Conservation (phyloP, 2,113 vertebrate genomes). For the Ceyx margarethae region DNA sequence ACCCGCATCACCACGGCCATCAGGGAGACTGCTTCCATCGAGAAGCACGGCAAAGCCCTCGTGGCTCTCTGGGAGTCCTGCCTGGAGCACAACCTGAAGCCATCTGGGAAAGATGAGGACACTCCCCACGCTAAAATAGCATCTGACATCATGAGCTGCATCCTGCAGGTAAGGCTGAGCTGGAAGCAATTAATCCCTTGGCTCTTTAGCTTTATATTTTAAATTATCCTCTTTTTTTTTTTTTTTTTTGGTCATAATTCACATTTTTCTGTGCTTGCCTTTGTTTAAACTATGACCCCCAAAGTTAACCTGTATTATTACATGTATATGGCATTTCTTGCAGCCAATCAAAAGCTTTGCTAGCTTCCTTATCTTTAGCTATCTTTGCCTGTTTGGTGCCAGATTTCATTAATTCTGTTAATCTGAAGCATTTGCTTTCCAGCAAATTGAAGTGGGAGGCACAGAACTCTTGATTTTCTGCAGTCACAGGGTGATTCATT, state of each 20-base stretch:
- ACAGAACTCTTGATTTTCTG: neutral
- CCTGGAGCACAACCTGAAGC: constrained; percentile 87
- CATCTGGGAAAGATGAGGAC: constrained; percentile 85
- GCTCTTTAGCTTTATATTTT: fast-evolving
- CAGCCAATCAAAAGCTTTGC: neutral
- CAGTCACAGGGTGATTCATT: neutral
- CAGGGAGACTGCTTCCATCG: constrained; percentile 88
- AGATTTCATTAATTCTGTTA: neutral
- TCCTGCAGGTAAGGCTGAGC: constrained; percentile 85
- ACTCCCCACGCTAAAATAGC: constrained; percentile 94
- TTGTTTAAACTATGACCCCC: neutral
- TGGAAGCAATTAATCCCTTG: fast-evolving
- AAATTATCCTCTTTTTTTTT: neutral
- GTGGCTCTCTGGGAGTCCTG: constrained; percentile 95
- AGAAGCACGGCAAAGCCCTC: constrained; percentile 84
- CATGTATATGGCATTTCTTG: neutral
- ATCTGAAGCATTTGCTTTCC: neutral
- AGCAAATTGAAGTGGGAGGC: neutral
- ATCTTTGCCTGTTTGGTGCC: neutral
- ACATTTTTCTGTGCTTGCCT: neutral
- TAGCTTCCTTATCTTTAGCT: neutral
- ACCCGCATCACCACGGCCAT: constrained; percentile 93
- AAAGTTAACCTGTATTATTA: neutral
- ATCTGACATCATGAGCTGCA: constrained; percentile 96
- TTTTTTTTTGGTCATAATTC: neutral